Evolutionary conservation across 2,113 vertebrate genomes (phyloP), one percentile per base, ranked within the genome.

Genomic region (Myrmecophaga tridactyla): DNA sequence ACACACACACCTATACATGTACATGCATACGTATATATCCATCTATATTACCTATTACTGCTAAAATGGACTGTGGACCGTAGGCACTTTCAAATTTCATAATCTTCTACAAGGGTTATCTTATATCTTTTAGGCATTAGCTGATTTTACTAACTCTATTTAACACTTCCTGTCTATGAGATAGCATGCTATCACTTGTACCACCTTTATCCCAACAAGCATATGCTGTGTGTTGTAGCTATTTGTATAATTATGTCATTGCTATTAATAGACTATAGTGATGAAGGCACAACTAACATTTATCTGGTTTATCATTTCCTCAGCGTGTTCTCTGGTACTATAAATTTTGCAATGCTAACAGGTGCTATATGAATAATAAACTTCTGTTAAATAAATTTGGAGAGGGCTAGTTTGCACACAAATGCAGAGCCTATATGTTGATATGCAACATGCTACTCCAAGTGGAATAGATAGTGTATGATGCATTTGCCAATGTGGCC

Each of bases 201-300:
- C 31, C 43, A 60, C 6, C 96, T 92, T 96, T 51, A 92, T 92
- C 70, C 85, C n/a, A 67, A 31, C 73, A 5, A 78, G 18, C 85
- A n/a, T 84, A 39, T 93, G 18, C 39, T 84, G 65, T 81, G 39
- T 76, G 10, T 13, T 39, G 0, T 75, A 93, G 29, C 36, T 92
- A 69, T 92, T 90, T 46, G 63, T 76, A 41, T 84, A 65, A 75
- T 82, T 94, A 88, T 43, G 76, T 39, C 83, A 53, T 41, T 92
- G 76, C 31, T 85, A 41, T 20, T 63, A 81, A 46, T 62, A 46
- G 53, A 46, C n/a, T 86, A 58, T 92, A 72, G 82, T 85, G 95
- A 87, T 88, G 81, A 94, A 94, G 43, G 6, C 23, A 95, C 46
- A 95, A 43, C 31, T 87, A 85, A 81, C 31, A 87, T 85, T 88